Conservation (phyloP, 2,113 vertebrate genomes). For the Sphyrna mokarran region DNA sequence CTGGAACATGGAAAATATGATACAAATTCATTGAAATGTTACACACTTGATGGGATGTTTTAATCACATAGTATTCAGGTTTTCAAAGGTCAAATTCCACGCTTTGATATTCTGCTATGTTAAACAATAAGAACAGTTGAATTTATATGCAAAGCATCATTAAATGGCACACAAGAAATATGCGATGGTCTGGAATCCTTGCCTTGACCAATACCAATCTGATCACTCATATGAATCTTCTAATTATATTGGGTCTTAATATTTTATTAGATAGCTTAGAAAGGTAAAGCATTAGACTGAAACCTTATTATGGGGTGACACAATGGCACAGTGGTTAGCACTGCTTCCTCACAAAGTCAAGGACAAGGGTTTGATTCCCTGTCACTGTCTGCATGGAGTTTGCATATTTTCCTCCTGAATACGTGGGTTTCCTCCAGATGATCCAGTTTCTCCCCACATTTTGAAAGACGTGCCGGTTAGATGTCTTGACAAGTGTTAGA, state of each 20-base stretch:
- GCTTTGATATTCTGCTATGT: not conserved
- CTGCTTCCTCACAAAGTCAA: no score
- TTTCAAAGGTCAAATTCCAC: conserved; percentile 28
- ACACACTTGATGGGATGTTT: not conserved
- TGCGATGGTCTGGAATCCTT: no score
- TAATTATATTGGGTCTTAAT: not conserved
- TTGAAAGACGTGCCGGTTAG: no score
- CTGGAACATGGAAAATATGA: not conserved
- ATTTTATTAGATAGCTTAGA: not conserved
- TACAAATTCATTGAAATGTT: not conserved
- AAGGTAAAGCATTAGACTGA: not conserved
- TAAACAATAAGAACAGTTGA: not conserved
- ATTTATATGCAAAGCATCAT: not conserved
- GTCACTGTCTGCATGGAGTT: no score
- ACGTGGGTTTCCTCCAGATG: no score
- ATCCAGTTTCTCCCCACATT: no score
- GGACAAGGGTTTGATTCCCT: no score
- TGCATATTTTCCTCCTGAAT: no score
- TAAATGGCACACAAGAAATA: no score
- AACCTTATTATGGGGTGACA: not conserved
- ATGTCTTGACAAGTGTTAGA: no score
- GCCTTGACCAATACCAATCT: not conserved
- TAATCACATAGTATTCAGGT: not conserved
- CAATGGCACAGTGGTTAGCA: no score
- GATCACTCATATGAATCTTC: not conserved